phyloP scores from a whole-genome alignment of 2,888 invertebrate species.

The Pachymerium ferrugineum region DNA sequence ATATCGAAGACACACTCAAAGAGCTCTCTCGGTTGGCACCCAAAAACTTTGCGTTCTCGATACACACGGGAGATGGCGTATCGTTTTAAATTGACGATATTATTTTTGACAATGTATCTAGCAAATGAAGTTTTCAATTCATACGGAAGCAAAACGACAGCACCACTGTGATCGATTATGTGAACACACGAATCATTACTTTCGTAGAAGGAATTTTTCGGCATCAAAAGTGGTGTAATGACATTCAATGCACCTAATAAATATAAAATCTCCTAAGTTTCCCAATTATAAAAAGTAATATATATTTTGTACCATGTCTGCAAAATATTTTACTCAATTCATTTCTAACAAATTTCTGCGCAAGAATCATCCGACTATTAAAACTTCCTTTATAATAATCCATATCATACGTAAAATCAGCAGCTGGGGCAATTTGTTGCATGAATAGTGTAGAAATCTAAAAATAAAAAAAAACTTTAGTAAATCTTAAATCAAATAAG shows the following conservation, averaged over 20 bases:
- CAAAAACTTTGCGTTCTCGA: conserved; percentile 62
- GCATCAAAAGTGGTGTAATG: conserved; percentile 72
- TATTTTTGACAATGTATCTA: conserved; percentile 70
- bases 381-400: conserved; percentile 49
- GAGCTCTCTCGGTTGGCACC: conserved; percentile 81
- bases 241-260: conserved; percentile 67
- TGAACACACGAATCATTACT: conserved; percentile 60
- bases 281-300: no score
- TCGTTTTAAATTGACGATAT: conserved; percentile 69
- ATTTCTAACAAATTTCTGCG: conserved; percentile 47
- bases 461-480: conserved; percentile 52
- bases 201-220: conserved; percentile 58
- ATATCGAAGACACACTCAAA: conserved; percentile 92
- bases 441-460: conserved; percentile 43
- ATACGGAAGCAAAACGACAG: conserved; percentile 75
- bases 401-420: conserved; percentile 77
- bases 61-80: conserved; percentile 83
- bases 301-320: conserved; percentile 39
- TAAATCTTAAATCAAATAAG: not conserved
- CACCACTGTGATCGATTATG: conserved; percentile 81
- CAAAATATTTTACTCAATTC: conserved; percentile 44
- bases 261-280: not conserved
- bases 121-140: conserved; percentile 78
- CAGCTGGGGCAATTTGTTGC: conserved; percentile 58
- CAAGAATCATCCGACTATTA: conserved; percentile 48